Base-by-base conservation (phyloP, 2,888 invertebrate genomes). In the Troglohyphantes excavatus region DNA sequence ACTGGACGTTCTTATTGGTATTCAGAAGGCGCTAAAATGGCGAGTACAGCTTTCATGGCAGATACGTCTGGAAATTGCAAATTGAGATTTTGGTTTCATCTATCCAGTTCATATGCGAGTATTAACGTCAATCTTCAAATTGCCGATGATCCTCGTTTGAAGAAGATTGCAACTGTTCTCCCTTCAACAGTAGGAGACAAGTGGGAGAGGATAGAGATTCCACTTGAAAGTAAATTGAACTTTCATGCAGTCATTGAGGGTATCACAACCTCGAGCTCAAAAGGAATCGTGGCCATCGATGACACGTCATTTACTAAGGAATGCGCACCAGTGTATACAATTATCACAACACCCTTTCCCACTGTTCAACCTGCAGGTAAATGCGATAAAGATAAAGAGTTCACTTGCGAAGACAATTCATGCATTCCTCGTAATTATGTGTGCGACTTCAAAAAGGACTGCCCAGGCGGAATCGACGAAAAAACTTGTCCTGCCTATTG, bases 41-140 rank as follows among this genome's bases (percentile, higher is more conserved):
- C 13, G 2, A 91, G 90, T 63, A 88, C 91, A 5, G 23, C 70
- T n/a, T 91, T 91, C 68, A 73, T 85, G n/a, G 81, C 89, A 17
- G 91, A 91, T 63, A 83, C 29, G 2, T 81, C 86, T 21, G 83
- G 81, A 29, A 76, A 89, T 26, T 91, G 91, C 53, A 63, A 70
- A 33, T 13, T 91, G 17, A 83, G 91, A 59, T 91, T 91, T 67
- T 91, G 91, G 91, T 82, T 72, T 33, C 84, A 90, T 43, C 9
- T 91, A 59, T 83, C 46, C 29, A 11, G 7, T n/a, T 26, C 46
- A 39, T 46, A 82, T 27, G 92, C 92, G 17, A 93, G 93, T 6
- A 90, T 93, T 6, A 92, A 91, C 29, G 91, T 93, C 9, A 92
- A 92, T 75, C 17, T 76, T 3, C 65, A 29, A 21, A 17, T 39